These are phyloP conservation scores for Cheilosia vernalis DNA, from an alignment of 2,888 invertebrate genomes.

Conservation along the genomic window DNA sequence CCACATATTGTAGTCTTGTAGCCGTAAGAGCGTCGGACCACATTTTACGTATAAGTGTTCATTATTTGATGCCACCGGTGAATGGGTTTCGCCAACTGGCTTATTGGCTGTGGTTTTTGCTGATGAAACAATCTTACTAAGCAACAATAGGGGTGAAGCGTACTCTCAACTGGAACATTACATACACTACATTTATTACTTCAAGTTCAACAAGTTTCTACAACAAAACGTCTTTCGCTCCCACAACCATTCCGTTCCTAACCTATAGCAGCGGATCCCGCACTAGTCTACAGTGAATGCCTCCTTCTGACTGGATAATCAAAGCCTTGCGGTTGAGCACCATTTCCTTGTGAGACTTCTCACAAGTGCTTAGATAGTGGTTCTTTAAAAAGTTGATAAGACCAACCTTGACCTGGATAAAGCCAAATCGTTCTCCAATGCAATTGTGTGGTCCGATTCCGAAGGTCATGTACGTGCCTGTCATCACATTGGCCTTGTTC, in stretches of 20 bases:
- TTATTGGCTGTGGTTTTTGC: too few relatives aligned
- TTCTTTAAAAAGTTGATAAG: slow-evolving; percentile 74
- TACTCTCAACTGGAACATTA: too few relatives aligned
- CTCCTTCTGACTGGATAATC: slow-evolving; percentile 69
- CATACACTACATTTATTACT: too few relatives aligned
- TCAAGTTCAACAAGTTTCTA: too few relatives aligned
- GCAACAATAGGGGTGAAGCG: too few relatives aligned
- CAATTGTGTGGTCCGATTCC: slow-evolving; percentile 77
- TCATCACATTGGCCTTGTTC: slow-evolving; percentile 74
- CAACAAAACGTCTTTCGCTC: too few relatives aligned
- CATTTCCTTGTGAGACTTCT: slow-evolving; percentile 58
- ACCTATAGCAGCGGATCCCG: slow-evolving; percentile 64
- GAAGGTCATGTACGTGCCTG: slow-evolving; percentile 77
- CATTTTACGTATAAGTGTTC: too few relatives aligned
- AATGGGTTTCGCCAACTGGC: too few relatives aligned
- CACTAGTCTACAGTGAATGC: slow-evolving; percentile 70
- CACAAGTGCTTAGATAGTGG: slow-evolving; percentile 53
- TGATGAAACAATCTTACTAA: too few relatives aligned
- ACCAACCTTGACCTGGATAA: slow-evolving; percentile 72
- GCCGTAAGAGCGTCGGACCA: too few relatives aligned
- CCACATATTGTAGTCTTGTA: too few relatives aligned
- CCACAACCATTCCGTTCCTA: neutral
- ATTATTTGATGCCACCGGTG: too few relatives aligned
- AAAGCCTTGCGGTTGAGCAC: slow-evolving; percentile 71
- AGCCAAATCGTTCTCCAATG: slow-evolving; percentile 76